Evolutionary conservation across 2,888 invertebrate species (phyloP), one percentile per base, ranked within the genome.

Genomic region (Tridacna gigas): DNA sequence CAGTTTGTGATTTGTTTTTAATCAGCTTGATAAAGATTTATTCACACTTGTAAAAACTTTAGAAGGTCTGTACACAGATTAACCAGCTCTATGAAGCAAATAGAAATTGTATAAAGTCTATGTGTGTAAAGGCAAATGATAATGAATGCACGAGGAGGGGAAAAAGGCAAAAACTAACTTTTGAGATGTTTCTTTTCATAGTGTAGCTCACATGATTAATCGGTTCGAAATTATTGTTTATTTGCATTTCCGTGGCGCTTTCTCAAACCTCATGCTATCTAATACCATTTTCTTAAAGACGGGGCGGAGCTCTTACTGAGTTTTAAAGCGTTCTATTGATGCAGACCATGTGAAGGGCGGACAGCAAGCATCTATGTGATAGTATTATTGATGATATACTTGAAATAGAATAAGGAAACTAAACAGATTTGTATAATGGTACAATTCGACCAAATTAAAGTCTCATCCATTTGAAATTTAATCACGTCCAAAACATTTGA

Each of bases 321-420:
- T 22, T 20, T 47, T 25, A 66, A 77, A 77, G 22, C 66, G 28
- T 66, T 45, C 37, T 48, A 71, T 61, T 78, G 78, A 78, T 20
- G 51, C 45, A 61, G 71, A 71, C 25, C 47, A 48, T 45, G 63
- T 61, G 67, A 47, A n/a, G 79, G 79, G 79, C 51, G 79, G 79
- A 74, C 74, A 79, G 60, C 25, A 63, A 73, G 65, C 65, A 28
- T 74, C 79, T 65, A 74, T 56, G 13, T 73, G 78, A 78, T 71
- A 63, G 47, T 63, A 71, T 78, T 61, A 78, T 78, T 78, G 71
- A 78, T 73, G 78, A 78, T 61, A 18, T 47, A 45, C 61, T 73
- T 45, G 48, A 47, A 47, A 25, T 15, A 18, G 51, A 51, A 20
- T 51, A 51, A 51, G 51, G 48, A 45, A 48, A 22, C 12, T 67